A percentile compares a stretch with the other conserved stretches of the same genome.
Conservation (phyloP, 2,888 invertebrate genomes). For the Microchrysa polita region DNA sequence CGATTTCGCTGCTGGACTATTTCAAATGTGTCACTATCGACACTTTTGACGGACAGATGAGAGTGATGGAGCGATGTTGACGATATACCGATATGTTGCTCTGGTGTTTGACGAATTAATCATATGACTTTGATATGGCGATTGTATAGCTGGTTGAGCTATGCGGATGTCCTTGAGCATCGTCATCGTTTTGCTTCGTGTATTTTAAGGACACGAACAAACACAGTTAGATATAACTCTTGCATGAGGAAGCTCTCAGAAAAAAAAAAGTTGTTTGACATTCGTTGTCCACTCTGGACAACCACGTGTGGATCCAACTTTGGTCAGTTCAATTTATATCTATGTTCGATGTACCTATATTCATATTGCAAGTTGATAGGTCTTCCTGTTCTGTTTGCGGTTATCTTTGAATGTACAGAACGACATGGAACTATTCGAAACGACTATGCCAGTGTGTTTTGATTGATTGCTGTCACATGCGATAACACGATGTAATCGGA, state of each 20-base stretch:
- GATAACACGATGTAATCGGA: conserved; percentile 47
- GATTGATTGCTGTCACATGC: conserved; percentile 50
- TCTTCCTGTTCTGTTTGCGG: conserved; percentile 19
- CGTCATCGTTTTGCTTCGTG: too few relatives aligned
- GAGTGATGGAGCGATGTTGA: conserved; percentile 9
- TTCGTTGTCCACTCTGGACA: too few relatives aligned
- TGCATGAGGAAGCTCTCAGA: too few relatives aligned
- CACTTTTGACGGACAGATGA: conserved; percentile 45
- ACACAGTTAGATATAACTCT: too few relatives aligned
- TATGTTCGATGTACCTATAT: too few relatives aligned
- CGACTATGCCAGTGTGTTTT: conserved; percentile 42
- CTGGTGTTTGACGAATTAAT: conserved; percentile 43
- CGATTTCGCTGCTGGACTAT: conserved; percentile 1
- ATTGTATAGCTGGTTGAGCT: background rate
- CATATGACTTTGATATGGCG: conserved; percentile 25
- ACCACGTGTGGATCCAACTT: too few relatives aligned
- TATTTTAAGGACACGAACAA: too few relatives aligned
- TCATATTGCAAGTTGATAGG: background rate
- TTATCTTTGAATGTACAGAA: conserved; percentile 13
- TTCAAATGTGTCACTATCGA: conserved; percentile 31
- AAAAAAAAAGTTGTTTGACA: too few relatives aligned
- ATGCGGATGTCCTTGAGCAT: background rate
- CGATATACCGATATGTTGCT: conserved; percentile 15
- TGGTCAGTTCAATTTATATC: too few relatives aligned
- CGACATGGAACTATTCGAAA: conserved; percentile 30